Conservation (phyloP, 2,113 vertebrate species). For the Hippocampus guttulatus region DNA sequence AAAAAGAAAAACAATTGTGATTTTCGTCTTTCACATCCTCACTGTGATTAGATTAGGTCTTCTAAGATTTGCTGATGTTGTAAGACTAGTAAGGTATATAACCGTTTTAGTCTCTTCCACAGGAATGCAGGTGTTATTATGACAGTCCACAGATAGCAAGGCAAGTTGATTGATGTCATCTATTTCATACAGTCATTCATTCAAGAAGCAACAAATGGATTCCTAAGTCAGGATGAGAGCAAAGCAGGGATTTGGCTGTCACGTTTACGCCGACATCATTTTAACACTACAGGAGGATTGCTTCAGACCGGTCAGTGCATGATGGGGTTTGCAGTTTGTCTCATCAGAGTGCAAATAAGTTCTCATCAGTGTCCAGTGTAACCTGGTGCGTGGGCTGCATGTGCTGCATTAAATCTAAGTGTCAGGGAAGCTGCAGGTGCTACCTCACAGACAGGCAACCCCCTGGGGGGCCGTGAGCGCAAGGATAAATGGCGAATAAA, state of each 20-base stretch:
- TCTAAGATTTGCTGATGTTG: too few relatives aligned
- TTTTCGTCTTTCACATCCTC: too few relatives aligned
- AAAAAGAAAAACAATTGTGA: too few relatives aligned
- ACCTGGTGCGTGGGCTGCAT: slow-evolving; percentile 89
- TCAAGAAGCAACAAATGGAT: slow-evolving; percentile 5
- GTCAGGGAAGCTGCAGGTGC: slow-evolving; percentile 80
- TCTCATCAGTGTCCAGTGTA: slow-evolving; percentile 96
- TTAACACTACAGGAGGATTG: slow-evolving; percentile 88
- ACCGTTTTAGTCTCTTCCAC: not conserved
- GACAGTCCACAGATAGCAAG: not conserved
- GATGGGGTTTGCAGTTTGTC: slow-evolving; percentile 78
- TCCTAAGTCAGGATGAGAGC: slow-evolving; percentile 15
- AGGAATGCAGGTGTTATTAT: not conserved
- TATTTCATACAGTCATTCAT: not conserved
- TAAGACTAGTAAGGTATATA: not conserved
- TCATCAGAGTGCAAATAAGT: slow-evolving; percentile 98
- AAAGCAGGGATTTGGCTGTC: slow-evolving; percentile 75
- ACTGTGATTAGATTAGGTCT: too few relatives aligned
- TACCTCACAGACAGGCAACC: slow-evolving; percentile 83
- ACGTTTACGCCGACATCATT: slow-evolving; percentile 80
- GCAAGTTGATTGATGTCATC: not conserved
- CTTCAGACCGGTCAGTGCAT: slow-evolving; percentile 86
- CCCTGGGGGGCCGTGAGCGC: slow-evolving; percentile 82
- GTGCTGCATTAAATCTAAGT: slow-evolving; percentile 89
- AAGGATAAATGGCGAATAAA: slow-evolving; percentile 96